phyloP scores from a whole-genome alignment of 1,140 invertebrate genomes.

The Acromyrmex echinatior region DNA sequence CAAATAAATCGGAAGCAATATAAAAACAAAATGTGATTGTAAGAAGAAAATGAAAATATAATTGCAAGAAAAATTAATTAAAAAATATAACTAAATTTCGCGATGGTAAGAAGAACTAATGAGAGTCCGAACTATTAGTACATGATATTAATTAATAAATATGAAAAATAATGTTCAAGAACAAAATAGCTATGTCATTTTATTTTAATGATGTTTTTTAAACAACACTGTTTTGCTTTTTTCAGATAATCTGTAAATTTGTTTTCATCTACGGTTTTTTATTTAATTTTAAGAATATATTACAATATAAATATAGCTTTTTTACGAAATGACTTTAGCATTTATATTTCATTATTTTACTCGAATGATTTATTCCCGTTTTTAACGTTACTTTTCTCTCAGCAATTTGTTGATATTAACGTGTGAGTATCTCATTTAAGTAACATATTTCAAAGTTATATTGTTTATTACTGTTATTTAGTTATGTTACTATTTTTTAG shows the following conservation, averaged over 20 bases:
- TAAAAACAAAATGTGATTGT: not conserved
- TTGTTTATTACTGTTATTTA: not conserved
- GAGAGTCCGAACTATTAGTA: not conserved
- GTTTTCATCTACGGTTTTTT: not conserved
- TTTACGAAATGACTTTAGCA: not conserved
- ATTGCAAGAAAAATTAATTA: not conserved
- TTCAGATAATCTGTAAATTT: not conserved
- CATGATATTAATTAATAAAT: conserved; percentile 3
- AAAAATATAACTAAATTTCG: conserved; percentile 10
- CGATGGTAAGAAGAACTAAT: not conserved
- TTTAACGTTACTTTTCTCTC: conserved; percentile 7
- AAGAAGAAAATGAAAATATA: too few species aligned
- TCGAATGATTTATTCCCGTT: not conserved
- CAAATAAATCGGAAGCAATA: not conserved
- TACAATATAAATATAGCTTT: not conserved
- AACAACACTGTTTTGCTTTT: not conserved
- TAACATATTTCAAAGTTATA: conserved; percentile 18
- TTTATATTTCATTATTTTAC: conserved; percentile 12
- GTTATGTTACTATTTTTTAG: not conserved
- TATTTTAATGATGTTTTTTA: not conserved
- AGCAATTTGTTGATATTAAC: conserved; percentile 21
- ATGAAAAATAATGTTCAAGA: not conserved
- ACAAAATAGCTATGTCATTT: not conserved
- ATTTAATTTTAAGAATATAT: not conserved
- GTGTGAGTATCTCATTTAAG: not conserved